Conservation (phyloP, 1,140 invertebrate species). For the Philaenus spumarius region DNA sequence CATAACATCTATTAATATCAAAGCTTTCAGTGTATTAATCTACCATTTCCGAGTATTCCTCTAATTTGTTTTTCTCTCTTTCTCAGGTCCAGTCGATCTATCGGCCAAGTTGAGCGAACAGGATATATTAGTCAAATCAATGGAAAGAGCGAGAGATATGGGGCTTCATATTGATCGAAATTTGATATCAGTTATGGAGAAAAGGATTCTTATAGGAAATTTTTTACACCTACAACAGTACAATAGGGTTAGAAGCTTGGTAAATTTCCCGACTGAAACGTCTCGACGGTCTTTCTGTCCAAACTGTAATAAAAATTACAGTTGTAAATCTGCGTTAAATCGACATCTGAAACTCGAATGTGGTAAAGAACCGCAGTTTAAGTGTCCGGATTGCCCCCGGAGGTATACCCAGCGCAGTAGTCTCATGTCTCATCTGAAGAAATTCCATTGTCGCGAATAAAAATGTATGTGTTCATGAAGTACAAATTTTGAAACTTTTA, state of each 20-base stretch:
- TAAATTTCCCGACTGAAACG: background rate
- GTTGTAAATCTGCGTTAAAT: conserved; percentile 40
- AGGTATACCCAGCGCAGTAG: conserved; percentile 18
- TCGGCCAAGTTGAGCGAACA: no score
- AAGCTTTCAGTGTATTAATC: no score
- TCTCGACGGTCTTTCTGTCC: conserved; percentile 17
- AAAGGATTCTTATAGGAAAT: conserved; percentile 7
- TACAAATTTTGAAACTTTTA: background rate
- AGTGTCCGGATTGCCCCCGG: conserved; percentile 17
- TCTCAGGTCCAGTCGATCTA: no score
- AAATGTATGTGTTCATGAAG: conserved; percentile 13
- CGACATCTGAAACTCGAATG: conserved; percentile 41
- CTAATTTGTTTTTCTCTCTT: no score
- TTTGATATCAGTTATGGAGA: conserved; percentile 10
- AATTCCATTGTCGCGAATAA: conserved; percentile 11
- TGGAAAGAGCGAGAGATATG: no score
- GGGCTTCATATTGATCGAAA: conserved; percentile 4
- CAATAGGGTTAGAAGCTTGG: conserved; percentile 2
- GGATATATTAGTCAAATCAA: no score
- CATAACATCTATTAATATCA: no score
- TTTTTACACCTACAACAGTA: conserved; percentile 5
- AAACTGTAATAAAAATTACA: conserved; percentile 39
- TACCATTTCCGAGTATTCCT: no score
- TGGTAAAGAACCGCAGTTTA: conserved; percentile 19
- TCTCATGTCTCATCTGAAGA: conserved; percentile 16